phyloP scores from a whole-genome alignment of 2,113 vertebrate genomes.

The Cololabis saira region DNA sequence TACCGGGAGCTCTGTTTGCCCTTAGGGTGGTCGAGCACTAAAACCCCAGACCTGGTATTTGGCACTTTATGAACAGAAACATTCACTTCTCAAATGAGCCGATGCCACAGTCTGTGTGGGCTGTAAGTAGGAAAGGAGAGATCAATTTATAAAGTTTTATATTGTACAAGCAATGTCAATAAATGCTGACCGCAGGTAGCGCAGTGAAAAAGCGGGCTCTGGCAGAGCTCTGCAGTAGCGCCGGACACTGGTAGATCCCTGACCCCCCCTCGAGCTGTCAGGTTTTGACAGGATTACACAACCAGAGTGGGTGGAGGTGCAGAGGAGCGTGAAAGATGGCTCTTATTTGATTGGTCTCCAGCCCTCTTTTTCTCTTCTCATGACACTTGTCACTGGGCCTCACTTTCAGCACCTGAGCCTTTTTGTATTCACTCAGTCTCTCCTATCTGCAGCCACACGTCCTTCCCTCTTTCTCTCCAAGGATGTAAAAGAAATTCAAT shows the following conservation, averaged over 20 bases:
- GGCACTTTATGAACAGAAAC: conserved; percentile 34
- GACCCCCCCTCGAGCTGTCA: conserved; percentile 37
- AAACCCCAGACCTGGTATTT: conserved; percentile 55
- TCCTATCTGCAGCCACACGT: conserved; percentile 10
- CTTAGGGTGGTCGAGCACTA: conserved; percentile 42
- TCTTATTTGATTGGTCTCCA: conserved; percentile 29
- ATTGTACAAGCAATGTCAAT: conserved; percentile 1
- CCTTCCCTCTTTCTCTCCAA: conserved; percentile 12
- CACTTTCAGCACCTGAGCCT: not conserved
- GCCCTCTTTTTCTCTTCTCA: conserved; percentile 20
- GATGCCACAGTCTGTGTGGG: conserved; percentile 1
- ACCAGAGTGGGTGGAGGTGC: conserved; percentile 45
- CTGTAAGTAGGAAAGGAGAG: not conserved
- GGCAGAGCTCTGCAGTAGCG: conserved; percentile 2
- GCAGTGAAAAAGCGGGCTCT: conserved; percentile 1
- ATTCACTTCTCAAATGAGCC: conserved; percentile 33
- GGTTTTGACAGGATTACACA: conserved; percentile 66
- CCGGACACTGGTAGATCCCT: conserved; percentile 33
- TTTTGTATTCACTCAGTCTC: conserved; percentile 20
- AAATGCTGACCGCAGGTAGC: conserved; percentile 7
- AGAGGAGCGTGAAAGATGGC: conserved; percentile 38
- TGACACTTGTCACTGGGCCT: conserved; percentile 4
- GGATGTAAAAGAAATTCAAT: conserved; percentile 17
- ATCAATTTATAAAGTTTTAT: conserved; percentile 1
- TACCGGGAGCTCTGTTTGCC: conserved; percentile 47